phyloP scores from a whole-genome alignment of 2,113 vertebrate genomes.

The Capreolus pygargus region DNA sequence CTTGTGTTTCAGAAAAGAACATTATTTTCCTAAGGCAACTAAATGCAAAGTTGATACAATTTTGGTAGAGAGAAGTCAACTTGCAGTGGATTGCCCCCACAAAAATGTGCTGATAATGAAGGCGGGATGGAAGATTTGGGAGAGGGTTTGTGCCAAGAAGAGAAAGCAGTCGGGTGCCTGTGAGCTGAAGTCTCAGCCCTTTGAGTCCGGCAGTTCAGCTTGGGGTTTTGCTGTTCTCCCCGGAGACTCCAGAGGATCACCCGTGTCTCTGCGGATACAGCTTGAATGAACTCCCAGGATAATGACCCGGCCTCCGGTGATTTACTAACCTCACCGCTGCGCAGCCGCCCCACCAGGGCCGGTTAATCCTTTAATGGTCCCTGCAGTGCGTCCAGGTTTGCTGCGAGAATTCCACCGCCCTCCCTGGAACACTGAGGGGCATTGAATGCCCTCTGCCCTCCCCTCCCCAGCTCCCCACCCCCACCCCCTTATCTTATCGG shows the following conservation, averaged over 20 bases:
- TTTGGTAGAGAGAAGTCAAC: slow-evolving; percentile 67
- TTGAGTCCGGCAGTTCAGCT: slow-evolving; percentile 71
- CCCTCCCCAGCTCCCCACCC: slow-evolving; percentile 4
- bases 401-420: slow-evolving; percentile 75
- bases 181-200: slow-evolving; percentile 78
- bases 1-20: slow-evolving; percentile 56
- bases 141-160: slow-evolving; percentile 71
- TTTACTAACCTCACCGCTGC: slow-evolving; percentile 78
- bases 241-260: slow-evolving; percentile 73
- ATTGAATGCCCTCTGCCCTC: slow-evolving; percentile 68
- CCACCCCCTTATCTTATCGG: slow-evolving; percentile 83
- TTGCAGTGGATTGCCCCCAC: slow-evolving; percentile 68
- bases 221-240: slow-evolving; percentile 64
- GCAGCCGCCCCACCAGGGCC: slow-evolving; percentile 73
- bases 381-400: slow-evolving; percentile 79
- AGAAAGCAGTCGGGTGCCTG: slow-evolving; percentile 42
- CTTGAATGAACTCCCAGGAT: slow-evolving; percentile 79
- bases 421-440: slow-evolving; percentile 72
- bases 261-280: slow-evolving; percentile 72
- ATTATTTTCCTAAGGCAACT: slow-evolving; percentile 31
- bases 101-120: slow-evolving; percentile 77
- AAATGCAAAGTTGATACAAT: slow-evolving; percentile 71
- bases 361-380: slow-evolving; percentile 87
- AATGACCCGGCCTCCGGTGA: slow-evolving; percentile 78
- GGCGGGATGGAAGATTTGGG: slow-evolving; percentile 53